Evolutionary conservation across 2,797 vertebrate genomes (phyloP).

Genomic region (Cossypha polioptera): DNA sequence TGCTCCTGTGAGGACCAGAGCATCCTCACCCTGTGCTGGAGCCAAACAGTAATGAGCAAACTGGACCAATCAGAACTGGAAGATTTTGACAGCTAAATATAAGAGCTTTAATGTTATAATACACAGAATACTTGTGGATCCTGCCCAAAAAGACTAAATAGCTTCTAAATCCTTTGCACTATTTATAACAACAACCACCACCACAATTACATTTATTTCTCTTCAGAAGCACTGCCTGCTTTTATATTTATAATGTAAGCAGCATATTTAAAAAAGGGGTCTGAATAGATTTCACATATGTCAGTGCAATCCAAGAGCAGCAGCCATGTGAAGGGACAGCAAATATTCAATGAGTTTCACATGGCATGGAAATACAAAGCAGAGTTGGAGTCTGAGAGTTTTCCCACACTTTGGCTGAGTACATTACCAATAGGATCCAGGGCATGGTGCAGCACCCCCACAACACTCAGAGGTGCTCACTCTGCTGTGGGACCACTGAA

Average conservation of each 20-base stretch:
- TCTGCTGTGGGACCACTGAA: not conserved
- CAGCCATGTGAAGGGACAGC: constrained; percentile 52
- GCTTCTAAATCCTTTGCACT: constrained; percentile 28
- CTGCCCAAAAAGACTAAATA: not conserved
- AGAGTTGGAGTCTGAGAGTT: constrained; percentile 46
- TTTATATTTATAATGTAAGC: constrained; percentile 53
- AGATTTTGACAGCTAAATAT: not conserved
- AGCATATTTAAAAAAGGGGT: constrained; percentile 28
- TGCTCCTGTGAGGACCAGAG: not conserved
- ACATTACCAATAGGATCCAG: constrained; percentile 13
- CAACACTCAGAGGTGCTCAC: not conserved
- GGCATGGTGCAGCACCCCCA: not conserved
- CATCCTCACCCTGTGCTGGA: not conserved
- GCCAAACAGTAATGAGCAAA: not conserved
- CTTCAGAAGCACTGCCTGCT: constrained; percentile 45
- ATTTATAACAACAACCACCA: constrained; percentile 51
- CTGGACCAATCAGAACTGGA: not conserved
- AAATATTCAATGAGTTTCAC: constrained; percentile 47
- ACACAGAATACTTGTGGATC: not conserved
- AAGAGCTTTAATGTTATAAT: not conserved
- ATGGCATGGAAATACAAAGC: constrained; percentile 45
- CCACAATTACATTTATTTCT: constrained; percentile 34
- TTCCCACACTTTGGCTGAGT: constrained; percentile 54
- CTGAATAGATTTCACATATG: constrained; percentile 62
- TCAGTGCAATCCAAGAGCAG: constrained; percentile 42